Evolutionary conservation across 2,888 invertebrate genomes (phyloP), one percentile per base, ranked within the genome.

Genomic region (Leuctra nigra): DNA sequence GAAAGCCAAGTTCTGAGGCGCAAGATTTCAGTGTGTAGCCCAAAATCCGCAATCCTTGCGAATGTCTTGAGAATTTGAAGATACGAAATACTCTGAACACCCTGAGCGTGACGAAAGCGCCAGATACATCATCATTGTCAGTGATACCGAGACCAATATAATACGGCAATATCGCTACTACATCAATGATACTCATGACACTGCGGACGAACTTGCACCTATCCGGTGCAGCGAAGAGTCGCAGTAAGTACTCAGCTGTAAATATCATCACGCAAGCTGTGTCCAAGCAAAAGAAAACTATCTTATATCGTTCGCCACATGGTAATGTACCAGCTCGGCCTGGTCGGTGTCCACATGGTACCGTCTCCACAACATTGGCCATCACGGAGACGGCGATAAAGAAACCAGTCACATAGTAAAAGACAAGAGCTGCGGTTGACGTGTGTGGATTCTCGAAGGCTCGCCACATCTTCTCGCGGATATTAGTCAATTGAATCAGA

Each of bases 221-320:
- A 75, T 94, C 93, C 23, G 98, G 98, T n/a, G 98, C 98, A 11
- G 98, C 98, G 75, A 95, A 98, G 67, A 99, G 80, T 70, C 91
- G 83, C 63, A 98, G 78, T 65, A 97, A 77, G 73, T 99, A 99
- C 74, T 99, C 98, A 44, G 96, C 94, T 16, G 98, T 98, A 79
- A 99, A 99, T 64, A 99, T 99, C 93, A 99, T 98, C 65, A 99
- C 99, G 76, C 99, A 99, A 61, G 99, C 99, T 20, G 99, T 99
- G 78, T 99, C 96, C 75, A 99, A 77, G 74, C 98, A 99, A 80
- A 99, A 99, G 80, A 98, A 97, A 64, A 95, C 92, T 66, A 93
- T 92, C 77, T 96, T 94, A 77, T 96, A 99, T 62, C 94, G 84
- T 74, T 98, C 98, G 55, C 99, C 99, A 73, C 98, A 99, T 6